Evolutionary conservation across 2,113 vertebrate genomes (phyloP), one percentile per base, ranked within the genome.

Genomic region (Heterochromis multidens): DNA sequence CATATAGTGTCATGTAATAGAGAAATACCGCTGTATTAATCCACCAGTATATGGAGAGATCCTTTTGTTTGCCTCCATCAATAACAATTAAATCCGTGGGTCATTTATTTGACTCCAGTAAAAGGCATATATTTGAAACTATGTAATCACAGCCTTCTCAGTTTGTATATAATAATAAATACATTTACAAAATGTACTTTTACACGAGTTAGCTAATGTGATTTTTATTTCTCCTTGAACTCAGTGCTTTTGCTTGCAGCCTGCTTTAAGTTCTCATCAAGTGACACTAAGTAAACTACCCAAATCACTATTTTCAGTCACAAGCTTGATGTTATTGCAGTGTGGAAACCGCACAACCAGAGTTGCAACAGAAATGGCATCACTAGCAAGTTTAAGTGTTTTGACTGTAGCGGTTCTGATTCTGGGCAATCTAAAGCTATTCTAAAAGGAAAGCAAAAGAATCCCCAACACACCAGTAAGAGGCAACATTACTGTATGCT

Each of bases 111-210:
- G 21, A 5, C 12, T 14, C 40, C 40, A 13, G 14, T 43, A 43
- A 43, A 65, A 37, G 19, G 33, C 33, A 37, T 7, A 37, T 37
- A 12, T 65, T 37, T 65, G 33, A 23, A 65, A 37, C 11, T 21
- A 37, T 21, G 14, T n/a, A 35, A n/a, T 0, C 37, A 6, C 6
- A 65, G 8, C 33, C 3, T 0, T 14, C 1, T 7, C 62, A 65
- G 33, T n/a, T 37, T 7, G n/a, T 21, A 21, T 35, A 14, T 43
- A 43, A 4, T 13, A 43, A 13, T 14, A 43, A 40, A 40, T 40
- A 9, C 40, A 43, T 43, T 43, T 43, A 43, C 4, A 37, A 62
- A 37, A 35, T 33, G 6, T 0, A 35, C 21, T 35, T 37, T 63
- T 8, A 23, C 17, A 52, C n/a, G 21, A 14, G 33, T 37, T 23